Conservation (phyloP, 2,797 vertebrate genomes). For the Cyprinodon diabolis region DNA sequence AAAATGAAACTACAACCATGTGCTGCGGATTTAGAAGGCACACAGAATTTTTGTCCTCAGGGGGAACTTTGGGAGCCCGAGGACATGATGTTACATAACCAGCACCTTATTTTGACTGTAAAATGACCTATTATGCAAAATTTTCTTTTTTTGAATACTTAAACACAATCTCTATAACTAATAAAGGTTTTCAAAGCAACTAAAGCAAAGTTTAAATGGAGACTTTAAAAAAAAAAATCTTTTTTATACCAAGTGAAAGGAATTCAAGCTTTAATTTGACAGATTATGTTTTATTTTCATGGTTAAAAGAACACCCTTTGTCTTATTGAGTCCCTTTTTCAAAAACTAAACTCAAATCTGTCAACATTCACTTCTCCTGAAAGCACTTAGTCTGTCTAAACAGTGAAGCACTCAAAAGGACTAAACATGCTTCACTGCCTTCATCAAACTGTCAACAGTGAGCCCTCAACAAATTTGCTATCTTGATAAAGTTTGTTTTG, state of each 20-base stretch:
- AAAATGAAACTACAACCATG: slow-evolving; percentile 66
- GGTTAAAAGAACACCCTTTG: background rate
- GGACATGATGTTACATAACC: slow-evolving; percentile 69
- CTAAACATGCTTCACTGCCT: slow-evolving; percentile 14
- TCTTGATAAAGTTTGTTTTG: slow-evolving; percentile 45
- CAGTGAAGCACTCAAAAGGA: slow-evolving; percentile 18
- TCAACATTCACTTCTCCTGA: background rate
- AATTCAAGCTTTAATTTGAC: slow-evolving; percentile 15
- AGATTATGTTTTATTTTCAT: background rate
- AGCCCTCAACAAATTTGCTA: slow-evolving; percentile 12
- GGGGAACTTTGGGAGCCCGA: slow-evolving; percentile 43
- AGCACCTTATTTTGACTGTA: slow-evolving; percentile 60
- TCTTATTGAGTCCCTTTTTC: background rate
- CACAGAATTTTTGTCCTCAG: slow-evolving; percentile 64
- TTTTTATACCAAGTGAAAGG: background rate
- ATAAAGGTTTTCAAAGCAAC: background rate
- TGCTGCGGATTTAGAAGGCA: slow-evolving; percentile 71
- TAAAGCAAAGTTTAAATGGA: background rate
- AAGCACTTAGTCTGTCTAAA: slow-evolving; percentile 18
- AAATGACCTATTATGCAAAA: slow-evolving; percentile 42
- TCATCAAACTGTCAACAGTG: slow-evolving; percentile 40
- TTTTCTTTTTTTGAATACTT: background rate
- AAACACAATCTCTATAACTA: background rate
- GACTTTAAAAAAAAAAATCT: background rate
- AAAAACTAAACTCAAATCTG: slow-evolving; percentile 1